Base-by-base conservation (phyloP, 2,888 invertebrate species). In the Ectemnius continuus region DNA sequence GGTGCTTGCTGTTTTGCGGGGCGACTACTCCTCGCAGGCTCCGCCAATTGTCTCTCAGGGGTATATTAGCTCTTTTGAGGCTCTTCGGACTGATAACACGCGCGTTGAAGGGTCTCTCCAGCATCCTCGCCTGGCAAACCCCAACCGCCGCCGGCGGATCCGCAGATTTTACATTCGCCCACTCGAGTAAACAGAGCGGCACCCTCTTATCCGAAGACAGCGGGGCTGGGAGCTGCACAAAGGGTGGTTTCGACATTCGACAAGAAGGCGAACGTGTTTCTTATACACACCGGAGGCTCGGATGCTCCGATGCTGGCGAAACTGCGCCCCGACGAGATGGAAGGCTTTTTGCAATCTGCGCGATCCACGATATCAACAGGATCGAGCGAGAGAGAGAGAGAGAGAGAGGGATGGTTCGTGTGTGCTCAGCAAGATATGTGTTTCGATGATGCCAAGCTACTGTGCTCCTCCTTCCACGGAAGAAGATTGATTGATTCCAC, bases 61-160 rank as follows among this genome's bases (percentile, higher is more conserved):
- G 84, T 83, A 80, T 83, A 83, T 83, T 83, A 90, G 87, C 88
- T 86, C 87, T 86, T 88, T 86, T 82, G 85, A 87, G 82, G 69
- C 84, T 79, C 82, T 80, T 75, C 76, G 72, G 72, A 67, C 80
- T 81, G 84, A 84, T 85, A 86, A 86, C 83, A 75, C 80, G 79
- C 75, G 67, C 80, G 77, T 77, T 52, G 52, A 80, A 84, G 64
- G 67, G 68, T 52, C 52, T 52, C 36, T 75, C 57, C 62, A 26
- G 64, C 61, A 67, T 67, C 64, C 70, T 45, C 4, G 36, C n/a
- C 36, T 11, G 62, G 68, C 75, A 74, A 58, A 45, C 69, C 70
- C 79, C 62, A 36, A 36, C 59, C 61, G 67, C 69, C 62, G 62
- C 64, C 64, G 73, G 73, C 70, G 67, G 52, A 14, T 52, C 64